Evolutionary conservation across 30 jellyfish, hydroid and myxozoan species (phyloP), one percentile per base, ranked within the genome.

Genomic region (Aurelia aurita complex sp. Pacific): DNA sequence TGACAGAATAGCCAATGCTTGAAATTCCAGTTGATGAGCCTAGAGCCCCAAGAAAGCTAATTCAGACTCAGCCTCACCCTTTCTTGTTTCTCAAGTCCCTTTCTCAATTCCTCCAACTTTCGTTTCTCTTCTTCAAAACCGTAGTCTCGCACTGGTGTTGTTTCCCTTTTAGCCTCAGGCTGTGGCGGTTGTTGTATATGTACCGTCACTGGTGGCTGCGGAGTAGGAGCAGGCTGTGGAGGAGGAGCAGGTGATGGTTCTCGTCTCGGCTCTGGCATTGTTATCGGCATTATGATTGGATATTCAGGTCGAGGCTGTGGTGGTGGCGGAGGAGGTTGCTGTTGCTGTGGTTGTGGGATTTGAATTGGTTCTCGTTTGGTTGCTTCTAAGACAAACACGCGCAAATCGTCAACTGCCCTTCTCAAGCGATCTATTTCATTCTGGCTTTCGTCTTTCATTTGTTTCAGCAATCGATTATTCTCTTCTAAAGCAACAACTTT

Each of bases 381-480:
- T 52, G 83, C 59, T 34, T 80, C 98, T 13, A 80, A n/a, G 17
- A 86, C 74, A 43, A 89, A 57, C 3, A 74, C 46, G 50, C 90
- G 79, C 10, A 94, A 83, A 33, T 94, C 98, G n/a, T 84, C 97
- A 59, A 94, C 86, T 10, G 97, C 88, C 43, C 88, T 75, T 69
- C 96, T 70, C 29, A 94, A 64, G 8, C 98, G 86, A 16, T 94
- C 98, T 14, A 94, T 85, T 76, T 94, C 98, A 10, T 76, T 77
- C 43, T 94, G 98, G 61, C 97, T 97, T 80, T 94, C 98, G 12
- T 88, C 93, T 74, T 94, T 94, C 85, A 94, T 68, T 55, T 88
- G 85, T 34, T 88, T 94, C 81, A 94, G 74, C 35, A 87, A 46
- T 9, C 69, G 82, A 57, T 94, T 94, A 74, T 87, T 94, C 16